Percentiles rank a stretch among this genome's conserved stretches.
Evolutionary conservation across 2,113 vertebrate species (phyloP).

Genomic region (Ctenodactylus gundi): DNA sequence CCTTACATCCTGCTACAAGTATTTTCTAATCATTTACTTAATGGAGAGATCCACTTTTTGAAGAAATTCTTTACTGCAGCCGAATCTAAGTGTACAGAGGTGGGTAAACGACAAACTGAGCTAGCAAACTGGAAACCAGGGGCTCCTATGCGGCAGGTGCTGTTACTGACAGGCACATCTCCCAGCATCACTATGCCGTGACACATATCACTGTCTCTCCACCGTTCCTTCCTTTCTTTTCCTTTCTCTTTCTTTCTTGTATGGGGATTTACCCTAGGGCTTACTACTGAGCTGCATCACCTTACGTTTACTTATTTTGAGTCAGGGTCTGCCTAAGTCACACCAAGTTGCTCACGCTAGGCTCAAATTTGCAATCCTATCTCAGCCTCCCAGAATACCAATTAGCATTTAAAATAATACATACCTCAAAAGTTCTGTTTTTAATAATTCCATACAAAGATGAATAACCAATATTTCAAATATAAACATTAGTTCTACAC

Average conservation of each 20-base stretch:
- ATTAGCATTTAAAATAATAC: conserved; percentile 31
- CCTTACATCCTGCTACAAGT: conserved; percentile 58
- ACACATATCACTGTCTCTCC: conserved; percentile 27
- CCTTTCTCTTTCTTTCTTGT: neutral
- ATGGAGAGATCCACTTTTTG: conserved; percentile 60
- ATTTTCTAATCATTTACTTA: conserved; percentile 74
- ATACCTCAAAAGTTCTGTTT: neutral
- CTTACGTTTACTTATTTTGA: no score
- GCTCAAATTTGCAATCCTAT: neutral
- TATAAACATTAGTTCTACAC: neutral
- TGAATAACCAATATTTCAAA: neutral
- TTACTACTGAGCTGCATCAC: neutral
- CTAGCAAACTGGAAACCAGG: conserved; percentile 69
- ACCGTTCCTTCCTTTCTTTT: conserved; percentile 22
- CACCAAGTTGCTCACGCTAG: neutral
- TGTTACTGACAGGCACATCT: conserved; percentile 50
- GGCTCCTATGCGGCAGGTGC: conserved; percentile 61
- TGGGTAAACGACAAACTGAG: conserved; percentile 54
- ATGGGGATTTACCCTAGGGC: neutral
- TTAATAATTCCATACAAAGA: neutral
- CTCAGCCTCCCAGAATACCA: no score
- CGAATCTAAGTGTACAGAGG: conserved; percentile 66
- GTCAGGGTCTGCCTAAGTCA: no score
- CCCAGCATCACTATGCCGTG: conserved; percentile 3
- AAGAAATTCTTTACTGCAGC: conserved; percentile 61